phyloP scores from a whole-genome alignment of 2,113 vertebrate genomes.

The Scatophagus argus region DNA sequence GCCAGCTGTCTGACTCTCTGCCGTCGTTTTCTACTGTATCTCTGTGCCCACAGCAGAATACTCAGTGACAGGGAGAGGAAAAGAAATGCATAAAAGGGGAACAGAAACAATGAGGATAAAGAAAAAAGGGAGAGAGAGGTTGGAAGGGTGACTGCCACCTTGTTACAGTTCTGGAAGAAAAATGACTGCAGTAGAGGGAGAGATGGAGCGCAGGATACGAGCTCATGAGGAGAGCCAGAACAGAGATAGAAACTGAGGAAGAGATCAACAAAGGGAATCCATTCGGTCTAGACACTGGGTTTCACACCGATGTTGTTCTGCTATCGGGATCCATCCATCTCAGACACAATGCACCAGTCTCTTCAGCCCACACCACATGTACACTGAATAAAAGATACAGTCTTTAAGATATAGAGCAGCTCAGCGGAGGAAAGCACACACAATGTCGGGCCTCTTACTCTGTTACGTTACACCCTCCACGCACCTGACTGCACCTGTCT shows the following conservation, averaged over 20 bases:
- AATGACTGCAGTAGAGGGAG: conserved; percentile 51
- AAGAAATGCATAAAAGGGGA: not conserved
- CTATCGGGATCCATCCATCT: conserved; percentile 68
- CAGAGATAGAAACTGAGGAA: conserved; percentile 60
- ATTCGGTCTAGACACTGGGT: conserved; percentile 60
- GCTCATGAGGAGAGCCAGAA: conserved; percentile 26
- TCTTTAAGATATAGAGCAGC: conserved; percentile 44
- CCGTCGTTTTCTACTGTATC: not conserved
- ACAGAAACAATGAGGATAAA: conserved; percentile 6
- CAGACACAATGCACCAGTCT: conserved; percentile 68
- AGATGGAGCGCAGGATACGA: conserved; percentile 48
- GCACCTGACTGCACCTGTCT: conserved; percentile 32
- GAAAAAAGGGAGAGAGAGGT: conserved; percentile 15
- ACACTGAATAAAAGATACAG: conserved; percentile 57
- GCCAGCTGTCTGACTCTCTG: conserved; percentile 28
- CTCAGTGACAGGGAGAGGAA: not conserved
- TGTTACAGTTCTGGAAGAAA: conserved; percentile 39
- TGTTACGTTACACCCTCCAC: conserved; percentile 32
- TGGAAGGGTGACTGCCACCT: conserved; percentile 31
- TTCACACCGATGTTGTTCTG: conserved; percentile 42
- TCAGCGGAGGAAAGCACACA: conserved; percentile 37
- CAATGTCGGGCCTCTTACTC: conserved; percentile 23
- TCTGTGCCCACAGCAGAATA: conserved; percentile 4
- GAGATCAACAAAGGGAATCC: conserved; percentile 70
- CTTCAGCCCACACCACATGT: conserved; percentile 51